Evolutionary conservation across 2,113 vertebrate genomes (phyloP).

Genomic region (Uria lomvia): DNA sequence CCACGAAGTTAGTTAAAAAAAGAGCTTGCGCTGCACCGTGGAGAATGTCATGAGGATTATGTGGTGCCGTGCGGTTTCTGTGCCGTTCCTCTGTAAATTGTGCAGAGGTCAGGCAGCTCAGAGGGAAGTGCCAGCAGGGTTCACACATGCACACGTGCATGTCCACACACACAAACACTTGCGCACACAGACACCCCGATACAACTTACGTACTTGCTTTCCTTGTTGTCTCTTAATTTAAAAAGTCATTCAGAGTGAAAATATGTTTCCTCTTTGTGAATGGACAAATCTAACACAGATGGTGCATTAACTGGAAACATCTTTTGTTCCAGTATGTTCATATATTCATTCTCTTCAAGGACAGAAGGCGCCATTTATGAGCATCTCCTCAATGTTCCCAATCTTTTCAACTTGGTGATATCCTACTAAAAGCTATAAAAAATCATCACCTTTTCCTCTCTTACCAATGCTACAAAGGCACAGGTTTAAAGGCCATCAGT

Average conservation of each 20-base stretch:
- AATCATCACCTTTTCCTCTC: background rate
- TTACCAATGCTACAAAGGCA: background rate
- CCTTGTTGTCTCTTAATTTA: background rate
- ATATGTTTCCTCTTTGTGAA: slow-evolving; percentile 61
- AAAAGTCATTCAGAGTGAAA: slow-evolving; percentile 21
- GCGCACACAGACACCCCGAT: background rate
- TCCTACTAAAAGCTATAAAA: background rate
- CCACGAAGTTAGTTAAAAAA: background rate
- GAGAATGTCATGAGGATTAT: background rate
- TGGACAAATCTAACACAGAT: slow-evolving; percentile 60
- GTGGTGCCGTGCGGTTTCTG: background rate
- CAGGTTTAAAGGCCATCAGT: background rate
- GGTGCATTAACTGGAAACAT: slow-evolving; percentile 52
- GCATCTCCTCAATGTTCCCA: background rate
- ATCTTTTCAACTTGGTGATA: background rate
- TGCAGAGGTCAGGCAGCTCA: background rate
- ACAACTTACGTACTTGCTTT: background rate
- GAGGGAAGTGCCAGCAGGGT: accelerated
- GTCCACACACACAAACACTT: accelerated
- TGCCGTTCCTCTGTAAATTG: background rate
- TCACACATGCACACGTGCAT: background rate
- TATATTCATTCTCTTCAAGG: background rate
- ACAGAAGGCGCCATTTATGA: background rate
- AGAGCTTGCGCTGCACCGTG: background rate
- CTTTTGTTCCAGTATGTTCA: background rate